Evolutionary conservation across 2,888 invertebrate genomes (phyloP), one percentile per base, ranked within the genome.

Genomic region (Gortyna flavago): DNA sequence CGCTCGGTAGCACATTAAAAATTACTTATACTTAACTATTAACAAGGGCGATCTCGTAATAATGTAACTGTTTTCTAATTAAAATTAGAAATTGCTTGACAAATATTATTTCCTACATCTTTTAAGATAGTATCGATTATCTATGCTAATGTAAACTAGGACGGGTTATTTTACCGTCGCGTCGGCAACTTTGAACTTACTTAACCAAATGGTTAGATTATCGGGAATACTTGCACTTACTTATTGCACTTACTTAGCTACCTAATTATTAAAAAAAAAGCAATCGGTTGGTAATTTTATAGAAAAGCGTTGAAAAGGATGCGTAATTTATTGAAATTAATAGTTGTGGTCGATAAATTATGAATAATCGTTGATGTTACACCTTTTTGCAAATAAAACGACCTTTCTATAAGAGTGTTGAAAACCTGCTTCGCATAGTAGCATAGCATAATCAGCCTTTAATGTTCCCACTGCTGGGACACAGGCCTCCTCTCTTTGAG

Each of bases 1-100:
- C 8, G 7, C 44, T 59, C 16, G 0, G 29, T 71, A 9, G 76
- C 35, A n/a, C 57, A 69, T 44, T 66, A 62, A 75, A 72, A 79
- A 81, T 78, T 61, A 25, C 74, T 51, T 61, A n/a, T 5, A n/a
- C 9, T 54, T n/a, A 64, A 44, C 67, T 67, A 68, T 76, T 87
- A 87, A 74, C 41, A 51, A 64, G 13, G 68, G 16, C 48, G 73
- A 81, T 73, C 83, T 79, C 77, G 70, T 87, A 81, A 87, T 84
- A 84, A 51, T 86, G 71, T 78, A 54, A 75, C 66, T 72, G 84
- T 74, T 67, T 57, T 67, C 68, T 78, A 69, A 80, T 82, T 84
- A 72, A 76, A 84, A 87, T 88, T 87, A 87, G 84, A 88, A 84
- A 87, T 85, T 84, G 75, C 78, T 75, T 75, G 66, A 68, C 79